These are phyloP conservation scores for Cheilosia urbana DNA, from an alignment of 2,888 invertebrate genomes.

Conservation along the genomic window DNA sequence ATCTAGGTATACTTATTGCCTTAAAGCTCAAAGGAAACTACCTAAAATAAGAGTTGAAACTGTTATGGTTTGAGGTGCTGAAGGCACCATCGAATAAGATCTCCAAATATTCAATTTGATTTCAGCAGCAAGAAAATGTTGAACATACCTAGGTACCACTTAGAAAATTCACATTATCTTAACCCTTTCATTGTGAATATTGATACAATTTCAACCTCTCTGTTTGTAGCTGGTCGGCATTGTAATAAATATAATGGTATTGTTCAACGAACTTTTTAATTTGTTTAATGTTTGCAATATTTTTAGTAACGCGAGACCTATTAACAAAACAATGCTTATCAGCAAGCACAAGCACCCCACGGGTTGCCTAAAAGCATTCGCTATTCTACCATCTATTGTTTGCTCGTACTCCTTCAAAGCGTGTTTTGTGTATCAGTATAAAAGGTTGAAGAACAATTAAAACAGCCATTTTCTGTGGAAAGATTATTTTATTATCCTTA, in stretches of 20 bases:
- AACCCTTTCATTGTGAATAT: background rate
- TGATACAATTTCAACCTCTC: slow-evolving; percentile 17
- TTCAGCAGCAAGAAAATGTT: too few species aligned
- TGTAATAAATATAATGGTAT: slow-evolving; percentile 4
- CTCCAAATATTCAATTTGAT: too few species aligned
- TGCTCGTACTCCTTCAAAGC: slow-evolving; percentile 34
- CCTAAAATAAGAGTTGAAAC: too few species aligned
- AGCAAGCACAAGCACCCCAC: slow-evolving; percentile 47
- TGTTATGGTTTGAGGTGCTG: too few species aligned
- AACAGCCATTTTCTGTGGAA: slow-evolving; percentile 62
- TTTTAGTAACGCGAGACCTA: slow-evolving; percentile 58
- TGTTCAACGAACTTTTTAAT: slow-evolving; percentile 51
- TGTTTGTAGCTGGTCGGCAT: background rate
- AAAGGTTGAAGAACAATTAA: slow-evolving; percentile 72
- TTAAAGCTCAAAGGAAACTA: too few species aligned
- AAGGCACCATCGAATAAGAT: too few species aligned
- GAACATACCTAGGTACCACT: background rate
- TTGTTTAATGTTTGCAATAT: slow-evolving; percentile 57
- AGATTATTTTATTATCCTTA: slow-evolving; percentile 69
- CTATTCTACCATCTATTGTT: slow-evolving; percentile 35
- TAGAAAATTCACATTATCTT: background rate
- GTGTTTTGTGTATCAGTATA: slow-evolving; percentile 49
- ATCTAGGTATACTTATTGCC: too few species aligned
- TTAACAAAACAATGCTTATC: slow-evolving; percentile 68
- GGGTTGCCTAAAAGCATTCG: slow-evolving; percentile 38